These are phyloP conservation scores for Denticeps clupeoides DNA, from an alignment of 2,797 vertebrate species.

Conservation along the genomic window DNA sequence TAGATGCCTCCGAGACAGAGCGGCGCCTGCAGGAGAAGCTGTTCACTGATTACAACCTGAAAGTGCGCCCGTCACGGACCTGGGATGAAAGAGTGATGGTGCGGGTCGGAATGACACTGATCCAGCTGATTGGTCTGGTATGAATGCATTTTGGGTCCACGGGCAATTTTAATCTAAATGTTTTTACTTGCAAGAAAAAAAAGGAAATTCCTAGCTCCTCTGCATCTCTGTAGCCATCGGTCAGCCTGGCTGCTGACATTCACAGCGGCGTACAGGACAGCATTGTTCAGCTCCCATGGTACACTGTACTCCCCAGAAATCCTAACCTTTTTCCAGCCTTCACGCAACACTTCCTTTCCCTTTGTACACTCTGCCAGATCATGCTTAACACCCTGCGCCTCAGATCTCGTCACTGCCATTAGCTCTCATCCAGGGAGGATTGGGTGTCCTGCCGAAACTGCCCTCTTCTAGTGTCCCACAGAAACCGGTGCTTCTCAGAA, in stretches of 20 bases:
- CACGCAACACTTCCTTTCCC: background rate
- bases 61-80: conserved; percentile 57
- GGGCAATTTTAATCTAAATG: too few species aligned
- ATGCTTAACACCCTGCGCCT: conserved; percentile 3
- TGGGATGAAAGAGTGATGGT: conserved; percentile 66
- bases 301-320: too few species aligned
- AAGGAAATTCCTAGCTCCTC: too few species aligned
- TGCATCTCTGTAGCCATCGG: too few species aligned
- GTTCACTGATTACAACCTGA: conserved; percentile 62
- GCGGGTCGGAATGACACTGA: conserved; percentile 66
- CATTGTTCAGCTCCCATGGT: conserved; percentile 3
- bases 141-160: background rate
- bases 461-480: too few species aligned
- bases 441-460: conserved; percentile 20
- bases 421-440: conserved; percentile 15
- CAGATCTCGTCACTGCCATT: conserved; percentile 20
- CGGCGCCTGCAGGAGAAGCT: conserved; percentile 44
- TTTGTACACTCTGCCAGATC: background rate
- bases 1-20: conserved; percentile 49
- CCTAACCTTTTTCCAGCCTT: background rate
- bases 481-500: too few species aligned
- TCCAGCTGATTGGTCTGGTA: conserved; percentile 68
- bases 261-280: conserved; percentile 4
- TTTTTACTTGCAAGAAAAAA: too few species aligned
- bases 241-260: too few species aligned